phyloP scores from a whole-genome alignment of 2,888 invertebrate species.

The Patella caerulea region DNA sequence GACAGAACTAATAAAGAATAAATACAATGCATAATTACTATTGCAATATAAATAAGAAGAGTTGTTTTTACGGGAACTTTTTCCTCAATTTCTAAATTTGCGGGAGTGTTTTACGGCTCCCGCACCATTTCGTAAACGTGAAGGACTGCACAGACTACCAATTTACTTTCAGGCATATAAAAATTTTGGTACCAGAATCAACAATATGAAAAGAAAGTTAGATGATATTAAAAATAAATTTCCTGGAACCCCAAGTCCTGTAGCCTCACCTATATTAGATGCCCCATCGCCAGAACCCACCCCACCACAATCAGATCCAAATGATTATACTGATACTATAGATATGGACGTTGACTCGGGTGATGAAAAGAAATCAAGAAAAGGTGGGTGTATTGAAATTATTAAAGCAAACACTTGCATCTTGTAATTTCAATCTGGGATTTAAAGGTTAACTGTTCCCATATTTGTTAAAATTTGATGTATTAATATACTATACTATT shows the following conservation, averaged over 20 bases:
- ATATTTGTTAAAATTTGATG: too few species aligned
- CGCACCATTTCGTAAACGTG: too few species aligned
- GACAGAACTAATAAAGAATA: too few species aligned
- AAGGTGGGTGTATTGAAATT: neutral
- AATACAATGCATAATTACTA: too few species aligned
- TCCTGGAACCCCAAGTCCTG: conserved; percentile 76
- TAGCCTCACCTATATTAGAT: conserved; percentile 76
- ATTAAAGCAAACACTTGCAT: too few species aligned
- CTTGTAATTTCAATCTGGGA: too few species aligned
- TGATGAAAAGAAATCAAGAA: conserved; percentile 40
- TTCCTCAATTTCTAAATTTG: too few species aligned
- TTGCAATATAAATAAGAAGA: too few species aligned
- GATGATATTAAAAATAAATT: conserved; percentile 85
- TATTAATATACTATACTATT: too few species aligned
- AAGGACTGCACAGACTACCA: neutral
- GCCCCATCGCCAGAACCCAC: conserved; percentile 84
- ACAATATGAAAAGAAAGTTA: conserved; percentile 86
- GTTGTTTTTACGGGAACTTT: too few species aligned
- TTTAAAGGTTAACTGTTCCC: too few species aligned
- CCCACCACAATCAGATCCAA: conserved; percentile 46
- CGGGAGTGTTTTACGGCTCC: too few species aligned
- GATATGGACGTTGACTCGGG: conserved; percentile 67
- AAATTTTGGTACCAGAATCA: conserved; percentile 91
- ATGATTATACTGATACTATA: conserved; percentile 60
- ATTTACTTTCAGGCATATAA: conserved; percentile 84